Conservation (phyloP, 2,888 invertebrate genomes). For the Ellobium chinense region DNA sequence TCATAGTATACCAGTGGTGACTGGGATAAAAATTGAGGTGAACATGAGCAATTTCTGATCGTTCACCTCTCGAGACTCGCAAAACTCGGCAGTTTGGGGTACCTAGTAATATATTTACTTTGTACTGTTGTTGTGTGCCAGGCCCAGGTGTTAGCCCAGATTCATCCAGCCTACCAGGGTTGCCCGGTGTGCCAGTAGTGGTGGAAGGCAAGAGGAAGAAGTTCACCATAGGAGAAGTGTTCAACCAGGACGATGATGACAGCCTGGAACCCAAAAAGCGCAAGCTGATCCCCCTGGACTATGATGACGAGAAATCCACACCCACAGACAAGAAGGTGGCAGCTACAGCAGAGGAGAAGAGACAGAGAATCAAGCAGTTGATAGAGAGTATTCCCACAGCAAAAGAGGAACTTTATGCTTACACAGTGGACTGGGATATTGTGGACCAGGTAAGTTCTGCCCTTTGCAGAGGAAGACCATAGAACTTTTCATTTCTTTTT, state of each 20-base stretch:
- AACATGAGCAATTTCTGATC: no score
- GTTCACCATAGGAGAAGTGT: constrained; percentile 90
- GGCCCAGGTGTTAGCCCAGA: constrained; percentile 46
- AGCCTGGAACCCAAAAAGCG: constrained; percentile 83
- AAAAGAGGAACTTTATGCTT: constrained; percentile 97
- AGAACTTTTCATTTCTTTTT: no score
- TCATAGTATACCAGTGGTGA: no score
- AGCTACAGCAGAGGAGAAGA: constrained; percentile 90
- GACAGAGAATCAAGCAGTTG: constrained; percentile 96
- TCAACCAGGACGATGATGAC: constrained; percentile 88
- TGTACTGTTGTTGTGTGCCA: not conserved
- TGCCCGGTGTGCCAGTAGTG: not conserved
- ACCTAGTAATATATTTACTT: not conserved
- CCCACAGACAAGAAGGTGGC: constrained; percentile 62
- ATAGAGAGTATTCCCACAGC: constrained; percentile 99
- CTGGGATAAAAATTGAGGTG: no score
- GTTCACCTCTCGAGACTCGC: no score
- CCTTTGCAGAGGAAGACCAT: no score
- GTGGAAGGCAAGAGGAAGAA: constrained; percentile 82
- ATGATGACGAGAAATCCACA: constrained; percentile 65
- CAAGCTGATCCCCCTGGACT: constrained; percentile 82
- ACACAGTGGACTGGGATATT: constrained; percentile 93
- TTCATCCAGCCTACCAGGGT: constrained; percentile 35
- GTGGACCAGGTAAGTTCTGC: constrained; percentile 85
- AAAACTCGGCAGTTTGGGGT: no score